Percentiles rank a stretch among this genome's conserved stretches.
Conservation (phyloP, 2,113 vertebrate genomes). For the Clarias batrachus region DNA sequence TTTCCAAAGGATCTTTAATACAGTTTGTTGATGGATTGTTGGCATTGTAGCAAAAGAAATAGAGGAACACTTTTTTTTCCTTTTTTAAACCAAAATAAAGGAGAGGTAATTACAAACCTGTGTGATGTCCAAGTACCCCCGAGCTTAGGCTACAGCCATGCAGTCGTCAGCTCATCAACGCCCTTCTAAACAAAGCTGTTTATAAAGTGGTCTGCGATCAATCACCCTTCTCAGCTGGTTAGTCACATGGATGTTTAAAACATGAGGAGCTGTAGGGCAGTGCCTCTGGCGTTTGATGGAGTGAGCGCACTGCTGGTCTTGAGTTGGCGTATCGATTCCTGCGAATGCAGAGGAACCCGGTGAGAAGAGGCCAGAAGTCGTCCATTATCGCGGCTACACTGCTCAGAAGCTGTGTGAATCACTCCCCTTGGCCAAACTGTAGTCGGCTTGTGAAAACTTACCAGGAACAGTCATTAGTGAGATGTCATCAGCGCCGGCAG, state of each 20-base stretch:
- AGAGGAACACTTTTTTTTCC: constrained; percentile 20
- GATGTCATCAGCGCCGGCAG: constrained; percentile 11
- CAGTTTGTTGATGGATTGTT: constrained; percentile 66
- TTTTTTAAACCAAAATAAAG: constrained; percentile 33
- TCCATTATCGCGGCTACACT: background rate
- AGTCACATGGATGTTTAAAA: constrained; percentile 50
- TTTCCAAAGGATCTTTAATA: constrained; percentile 68
- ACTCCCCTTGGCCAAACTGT: background rate
- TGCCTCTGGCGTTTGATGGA: constrained; percentile 36
- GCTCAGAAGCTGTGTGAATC: constrained; percentile 9
- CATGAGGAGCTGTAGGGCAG: constrained; percentile 26
- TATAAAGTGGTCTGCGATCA: constrained; percentile 57
- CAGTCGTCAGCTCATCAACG: background rate
- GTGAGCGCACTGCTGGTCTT: constrained; percentile 19
- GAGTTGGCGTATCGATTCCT: constrained; percentile 46
- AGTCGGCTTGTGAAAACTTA: constrained; percentile 14
- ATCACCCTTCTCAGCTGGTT: constrained; percentile 51
- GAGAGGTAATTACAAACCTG: constrained; percentile 56
- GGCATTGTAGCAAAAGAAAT: constrained; percentile 56
- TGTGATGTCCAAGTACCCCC: constrained; percentile 24
- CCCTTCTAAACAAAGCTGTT: constrained; percentile 64
- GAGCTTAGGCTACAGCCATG: constrained; percentile 3
- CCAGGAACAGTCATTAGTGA: constrained; percentile 21
- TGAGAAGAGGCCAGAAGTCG: constrained; percentile 32
- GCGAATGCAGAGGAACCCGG: constrained; percentile 34